Base-by-base conservation (phyloP, 2,888 invertebrate genomes). In the Sminthurinus aureus region DNA sequence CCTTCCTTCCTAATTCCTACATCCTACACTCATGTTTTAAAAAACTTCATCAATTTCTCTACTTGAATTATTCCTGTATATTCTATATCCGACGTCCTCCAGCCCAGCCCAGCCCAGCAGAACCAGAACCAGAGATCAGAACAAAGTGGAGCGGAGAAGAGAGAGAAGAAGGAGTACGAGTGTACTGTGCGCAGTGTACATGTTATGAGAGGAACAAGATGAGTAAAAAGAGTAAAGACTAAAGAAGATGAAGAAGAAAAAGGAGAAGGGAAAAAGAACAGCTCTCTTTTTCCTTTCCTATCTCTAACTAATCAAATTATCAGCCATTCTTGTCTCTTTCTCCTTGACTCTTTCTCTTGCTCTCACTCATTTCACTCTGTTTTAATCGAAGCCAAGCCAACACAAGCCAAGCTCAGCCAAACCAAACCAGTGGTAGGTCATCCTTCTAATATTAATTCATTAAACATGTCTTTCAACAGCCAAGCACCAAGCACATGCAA, bases 1-100 rank as follows among this genome's bases (percentile, higher is more conserved):
- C 87, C 87, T 88, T 87, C 87, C 84, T 87, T 87, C 87, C 86
- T 88, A 86, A 85, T 87, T 86, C 86, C 86, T 87, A 85, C 87
- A 86, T 86, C 86, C 86, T 87, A 85, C 87, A 86, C 85, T 87
- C 87, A 85, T 85, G 87, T 85, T 86, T 85, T 85, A 84, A 86
- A 85, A 85, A 85, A 85, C 86, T 86, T 86, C 85, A 86, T 86
- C 85, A 85, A 87, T 85, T 86, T 85, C 85, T 85, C 84, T 82
- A 81, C 84, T 81, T 81, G 83, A 83, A 79, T 74, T 83, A 79
- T 64, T 82, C 67, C 82, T 77, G 67, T 76, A 67, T 67, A 69
- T 50, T 69, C 79, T 50, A 38, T 69, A 26, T 51, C n/a, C 50
- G 18, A 11, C 26, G 75, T 51, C 26, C 15, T 26, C 20, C n/a